Percentiles rank a stretch among this genome's conserved stretches.
Conservation (phyloP, 2,888 invertebrate species). For the Caenorhabditis macrosperma region DNA sequence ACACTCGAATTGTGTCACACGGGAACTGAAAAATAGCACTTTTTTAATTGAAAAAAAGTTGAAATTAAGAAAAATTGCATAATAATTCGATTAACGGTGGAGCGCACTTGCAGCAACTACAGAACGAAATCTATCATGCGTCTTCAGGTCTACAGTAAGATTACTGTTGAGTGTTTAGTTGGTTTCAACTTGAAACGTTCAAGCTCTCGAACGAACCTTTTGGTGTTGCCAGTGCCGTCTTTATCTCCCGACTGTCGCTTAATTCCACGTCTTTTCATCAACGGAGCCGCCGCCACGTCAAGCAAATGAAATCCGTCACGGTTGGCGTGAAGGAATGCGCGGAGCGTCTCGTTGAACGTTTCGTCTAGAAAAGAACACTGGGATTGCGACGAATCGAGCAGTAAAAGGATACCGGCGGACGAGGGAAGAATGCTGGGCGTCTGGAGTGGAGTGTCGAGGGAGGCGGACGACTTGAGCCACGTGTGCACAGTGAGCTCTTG, state of each 20-base stretch:
- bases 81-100: neutral
- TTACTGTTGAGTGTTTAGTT: neutral
- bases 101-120: neutral
- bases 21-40: constrained; percentile 25
- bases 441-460: constrained; percentile 78
- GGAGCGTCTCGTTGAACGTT: constrained; percentile 84
- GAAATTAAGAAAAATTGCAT: neutral
- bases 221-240: constrained; percentile 39
- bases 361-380: constrained; percentile 68
- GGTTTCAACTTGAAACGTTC: neutral
- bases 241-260: constrained; percentile 69
- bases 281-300: constrained; percentile 80
- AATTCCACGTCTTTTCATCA: constrained; percentile 74
- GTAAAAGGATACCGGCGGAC: constrained; percentile 65
- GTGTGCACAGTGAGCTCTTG: constrained; percentile 84
- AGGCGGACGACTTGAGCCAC: constrained; percentile 84
- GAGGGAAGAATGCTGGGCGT: constrained; percentile 78
- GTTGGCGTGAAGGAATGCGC: constrained; percentile 86
- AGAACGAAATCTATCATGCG: neutral
- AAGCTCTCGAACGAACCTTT: constrained; percentile 42
- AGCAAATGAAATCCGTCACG: constrained; percentile 86
- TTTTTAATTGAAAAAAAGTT: neutral
- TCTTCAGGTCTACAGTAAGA: neutral
- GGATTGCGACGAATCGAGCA: neutral
- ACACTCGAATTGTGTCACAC: constrained; percentile 64